A percentile compares a stretch with the other conserved stretches of the same genome.
These are phyloP conservation scores for Drosophila baimaii DNA, from an alignment of 1,140 invertebrate genomes.

Conservation along the genomic window DNA sequence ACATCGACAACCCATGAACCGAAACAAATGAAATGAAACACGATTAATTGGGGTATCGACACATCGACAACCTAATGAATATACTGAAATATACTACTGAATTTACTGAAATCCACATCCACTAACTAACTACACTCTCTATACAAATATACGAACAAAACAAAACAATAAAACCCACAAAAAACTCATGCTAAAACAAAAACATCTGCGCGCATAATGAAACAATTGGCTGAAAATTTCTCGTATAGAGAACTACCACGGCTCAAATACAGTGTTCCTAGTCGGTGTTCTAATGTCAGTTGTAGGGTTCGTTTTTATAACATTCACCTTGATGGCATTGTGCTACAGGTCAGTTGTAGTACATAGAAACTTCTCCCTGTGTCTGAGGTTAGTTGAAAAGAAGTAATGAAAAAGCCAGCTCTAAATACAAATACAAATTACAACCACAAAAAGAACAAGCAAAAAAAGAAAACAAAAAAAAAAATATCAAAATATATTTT, in stretches of 20 bases:
- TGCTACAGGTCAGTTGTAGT: conserved; percentile 99
- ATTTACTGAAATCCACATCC: conserved; percentile 16
- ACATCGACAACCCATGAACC: conserved; percentile 11
- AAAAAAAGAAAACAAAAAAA: conserved; percentile 60
- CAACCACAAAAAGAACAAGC: conserved; percentile 53
- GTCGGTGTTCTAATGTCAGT: conserved; percentile 98
- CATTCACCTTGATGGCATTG: conserved; percentile 98
- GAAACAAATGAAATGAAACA: conserved; percentile 19
- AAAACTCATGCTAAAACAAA: conserved; percentile 9
- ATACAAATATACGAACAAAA: conserved; percentile 3
- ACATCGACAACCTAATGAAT: conserved; percentile 7
- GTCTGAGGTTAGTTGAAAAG: conserved; percentile 94
- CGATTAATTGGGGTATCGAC: conserved; percentile 13
- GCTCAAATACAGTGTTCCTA: conserved; percentile 97
- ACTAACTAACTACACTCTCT: not conserved
- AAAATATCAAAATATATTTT: conserved; percentile 30
- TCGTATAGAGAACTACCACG: conserved; percentile 94
- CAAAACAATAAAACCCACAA: conserved; percentile 27
- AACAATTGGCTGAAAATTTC: conserved; percentile 69
- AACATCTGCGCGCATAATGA: conserved; percentile 44
- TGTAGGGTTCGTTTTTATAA: conserved; percentile 98
- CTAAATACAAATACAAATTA: conserved; percentile 86
- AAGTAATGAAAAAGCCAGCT: conserved; percentile 86
- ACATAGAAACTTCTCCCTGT: conserved; percentile 98
- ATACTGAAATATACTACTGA: not conserved